Conservation (phyloP, 1,140 invertebrate species). For the Achatina immaculata region DNA sequence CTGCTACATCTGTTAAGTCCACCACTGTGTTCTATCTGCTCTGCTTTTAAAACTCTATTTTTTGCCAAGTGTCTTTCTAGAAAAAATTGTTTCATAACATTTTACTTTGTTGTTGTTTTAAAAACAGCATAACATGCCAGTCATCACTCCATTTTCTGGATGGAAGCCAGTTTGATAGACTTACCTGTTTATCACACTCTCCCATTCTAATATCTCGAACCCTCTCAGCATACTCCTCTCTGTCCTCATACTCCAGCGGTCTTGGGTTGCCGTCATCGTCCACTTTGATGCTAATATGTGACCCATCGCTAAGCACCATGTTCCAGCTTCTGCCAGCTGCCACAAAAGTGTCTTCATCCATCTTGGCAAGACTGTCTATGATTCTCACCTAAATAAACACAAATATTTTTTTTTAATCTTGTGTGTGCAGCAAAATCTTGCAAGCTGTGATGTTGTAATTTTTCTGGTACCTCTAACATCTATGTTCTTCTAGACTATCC, state of each 20-base stretch:
- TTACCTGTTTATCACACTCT: slow-evolving; percentile 68
- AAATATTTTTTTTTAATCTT: neutral
- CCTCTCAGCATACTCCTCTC: slow-evolving; percentile 61
- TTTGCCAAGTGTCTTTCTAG: no score
- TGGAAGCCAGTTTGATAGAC: neutral
- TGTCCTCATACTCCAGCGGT: slow-evolving; percentile 63
- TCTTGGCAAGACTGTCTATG: slow-evolving; percentile 62
- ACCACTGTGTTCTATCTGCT: no score
- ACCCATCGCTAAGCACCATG: slow-evolving; percentile 66
- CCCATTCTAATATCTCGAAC: slow-evolving; percentile 63
- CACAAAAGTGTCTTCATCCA: slow-evolving; percentile 62
- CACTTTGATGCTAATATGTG: slow-evolving; percentile 51
- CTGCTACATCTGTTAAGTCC: no score
- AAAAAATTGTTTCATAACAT: no score
- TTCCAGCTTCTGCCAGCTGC: slow-evolving; percentile 63
- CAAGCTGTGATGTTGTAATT: no score
- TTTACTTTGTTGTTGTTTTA: no score
- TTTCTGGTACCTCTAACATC: no score
- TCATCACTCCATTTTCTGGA: no score
- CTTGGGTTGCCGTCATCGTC: slow-evolving; percentile 57
- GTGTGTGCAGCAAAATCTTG: no score
- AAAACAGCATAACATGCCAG: no score
- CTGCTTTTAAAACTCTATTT: no score
- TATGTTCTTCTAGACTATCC: no score
- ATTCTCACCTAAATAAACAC: slow-evolving; percentile 56